Evolutionary conservation across 2,888 invertebrate species (phyloP), one percentile per base, ranked within the genome.

Genomic region (Frankliniella fusca): DNA sequence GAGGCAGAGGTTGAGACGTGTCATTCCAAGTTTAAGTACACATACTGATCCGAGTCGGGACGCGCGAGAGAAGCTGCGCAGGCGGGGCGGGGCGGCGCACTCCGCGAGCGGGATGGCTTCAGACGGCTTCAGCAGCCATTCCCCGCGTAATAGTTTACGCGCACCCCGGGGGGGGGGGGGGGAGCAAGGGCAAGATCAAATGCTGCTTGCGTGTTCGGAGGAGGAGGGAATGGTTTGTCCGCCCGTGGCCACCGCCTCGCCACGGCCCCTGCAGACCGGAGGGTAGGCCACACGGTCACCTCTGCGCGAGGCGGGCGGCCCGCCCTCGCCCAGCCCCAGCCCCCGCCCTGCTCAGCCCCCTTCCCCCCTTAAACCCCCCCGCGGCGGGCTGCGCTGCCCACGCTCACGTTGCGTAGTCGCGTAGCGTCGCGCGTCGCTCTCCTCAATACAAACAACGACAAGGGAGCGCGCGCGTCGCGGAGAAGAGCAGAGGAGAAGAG

Each of bases 1-100:
- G 38, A 38, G 3, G 38, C 38, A 38, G 38, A 38, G 38, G 38
- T 38, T 38, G 38, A 76, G 70, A 76, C 70, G 70, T 76, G 70
- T 76, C 70, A 27, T 76, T 76, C 70, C 70, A 76, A 76, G 70
- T 76, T 76, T 76, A 23, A 76, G 70, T 76, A 76, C 70, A 76
- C 70, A 76, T 27, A 23, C 70, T 76, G 70, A 76, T 76, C 70
- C 27, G 27, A 27, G 70, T 23, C 61, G 61, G 18, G 61, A 15
- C 61, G 61, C 38, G 38, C 3, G 38, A 38, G 38, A 18, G 61
- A 18, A 18, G 61, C 20, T 61, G 61, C 61, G 61, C 15, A 15
- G 61, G n/a, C 15, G 61, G 61, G 18, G 61, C 15, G 61, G 54
- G 54, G 15, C 15, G 8, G 54, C 1, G 15, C 54, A 18, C 20